phyloP scores from a whole-genome alignment of 2,113 vertebrate species.

The Steatornis caripensis region DNA sequence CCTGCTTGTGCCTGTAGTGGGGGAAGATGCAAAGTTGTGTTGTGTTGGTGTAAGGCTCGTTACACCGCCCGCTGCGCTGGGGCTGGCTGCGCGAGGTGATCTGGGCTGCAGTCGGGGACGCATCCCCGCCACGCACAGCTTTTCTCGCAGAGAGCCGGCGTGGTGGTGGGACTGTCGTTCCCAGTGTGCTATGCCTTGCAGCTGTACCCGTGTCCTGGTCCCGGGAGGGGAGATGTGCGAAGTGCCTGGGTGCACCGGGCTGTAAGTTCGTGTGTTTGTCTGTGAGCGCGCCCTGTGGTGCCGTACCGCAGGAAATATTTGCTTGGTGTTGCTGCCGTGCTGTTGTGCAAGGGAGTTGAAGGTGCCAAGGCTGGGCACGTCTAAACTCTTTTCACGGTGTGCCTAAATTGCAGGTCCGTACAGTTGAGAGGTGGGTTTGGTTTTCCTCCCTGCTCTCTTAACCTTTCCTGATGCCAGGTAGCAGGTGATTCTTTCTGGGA shows the following conservation, averaged over 20 bases:
- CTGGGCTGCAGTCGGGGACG: neutral
- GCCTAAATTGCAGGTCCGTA: neutral
- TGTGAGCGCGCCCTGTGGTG: neutral
- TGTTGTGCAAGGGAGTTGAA: neutral
- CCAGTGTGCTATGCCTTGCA: neutral
- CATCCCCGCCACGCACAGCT: neutral
- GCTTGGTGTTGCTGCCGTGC: neutral
- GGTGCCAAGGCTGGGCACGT: neutral
- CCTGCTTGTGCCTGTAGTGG: neutral
- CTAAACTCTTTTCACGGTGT: neutral
- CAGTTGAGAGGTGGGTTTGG: neutral
- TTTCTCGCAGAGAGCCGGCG: too few species aligned
- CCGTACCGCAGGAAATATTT: too few species aligned
- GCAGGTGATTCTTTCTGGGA: neutral
- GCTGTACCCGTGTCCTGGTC: neutral
- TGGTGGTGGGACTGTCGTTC: neutral
- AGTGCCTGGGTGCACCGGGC: neutral
- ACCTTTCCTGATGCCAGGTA: neutral
- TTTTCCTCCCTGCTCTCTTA: neutral
- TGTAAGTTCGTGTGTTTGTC: neutral
- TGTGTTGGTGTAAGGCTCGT: accelerated
- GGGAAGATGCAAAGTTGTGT: neutral
- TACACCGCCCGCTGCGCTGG: too few species aligned
- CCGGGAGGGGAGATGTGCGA: neutral
- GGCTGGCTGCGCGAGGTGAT: neutral